Percentiles rank a stretch among this genome's conserved stretches.
phyloP scores from a whole-genome alignment of 2,113 vertebrate genomes.

The Nannobrachium achirus region DNA sequence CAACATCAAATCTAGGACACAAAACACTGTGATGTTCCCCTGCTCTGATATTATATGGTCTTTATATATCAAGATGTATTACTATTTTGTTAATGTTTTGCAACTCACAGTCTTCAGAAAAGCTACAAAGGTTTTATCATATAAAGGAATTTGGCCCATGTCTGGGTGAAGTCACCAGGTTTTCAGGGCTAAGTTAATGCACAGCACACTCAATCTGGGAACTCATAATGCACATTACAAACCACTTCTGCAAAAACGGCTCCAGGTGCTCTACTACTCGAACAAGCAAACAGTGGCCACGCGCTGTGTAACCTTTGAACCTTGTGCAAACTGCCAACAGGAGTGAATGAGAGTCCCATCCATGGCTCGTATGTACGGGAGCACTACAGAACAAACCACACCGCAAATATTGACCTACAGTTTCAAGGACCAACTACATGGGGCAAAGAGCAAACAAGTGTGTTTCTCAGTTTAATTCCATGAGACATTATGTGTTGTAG shows the following conservation, averaged over 20 bases:
- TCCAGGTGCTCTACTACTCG: slow-evolving; percentile 21
- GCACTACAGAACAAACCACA: slow-evolving; percentile 16
- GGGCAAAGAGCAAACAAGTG: slow-evolving; percentile 36
- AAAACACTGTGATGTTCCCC: no score
- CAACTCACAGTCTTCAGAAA: no score
- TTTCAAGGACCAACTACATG: slow-evolving; percentile 33
- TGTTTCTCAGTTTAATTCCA: slow-evolving; percentile 27
- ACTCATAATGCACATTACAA: background rate
- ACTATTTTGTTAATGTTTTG: no score
- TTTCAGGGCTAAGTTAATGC: background rate
- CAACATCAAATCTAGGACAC: no score
- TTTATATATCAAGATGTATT: no score
- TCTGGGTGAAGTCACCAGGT: background rate
- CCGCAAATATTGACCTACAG: slow-evolving; percentile 73
- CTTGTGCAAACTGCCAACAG: slow-evolving; percentile 58
- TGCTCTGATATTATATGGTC: no score
- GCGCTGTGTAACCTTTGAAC: slow-evolving; percentile 65
- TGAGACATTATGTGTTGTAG: slow-evolving; percentile 1
- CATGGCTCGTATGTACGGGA: background rate
- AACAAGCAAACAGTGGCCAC: slow-evolving; percentile 43
- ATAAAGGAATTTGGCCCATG: no score
- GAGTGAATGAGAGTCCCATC: slow-evolving; percentile 5
- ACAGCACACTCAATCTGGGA: background rate
- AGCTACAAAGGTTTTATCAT: no score
- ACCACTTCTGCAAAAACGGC: slow-evolving; percentile 20